A percentile compares a stretch with the other conserved stretches of the same genome.
Conservation (phyloP, 2,888 invertebrate genomes). For the Chirona hameri region DNA sequence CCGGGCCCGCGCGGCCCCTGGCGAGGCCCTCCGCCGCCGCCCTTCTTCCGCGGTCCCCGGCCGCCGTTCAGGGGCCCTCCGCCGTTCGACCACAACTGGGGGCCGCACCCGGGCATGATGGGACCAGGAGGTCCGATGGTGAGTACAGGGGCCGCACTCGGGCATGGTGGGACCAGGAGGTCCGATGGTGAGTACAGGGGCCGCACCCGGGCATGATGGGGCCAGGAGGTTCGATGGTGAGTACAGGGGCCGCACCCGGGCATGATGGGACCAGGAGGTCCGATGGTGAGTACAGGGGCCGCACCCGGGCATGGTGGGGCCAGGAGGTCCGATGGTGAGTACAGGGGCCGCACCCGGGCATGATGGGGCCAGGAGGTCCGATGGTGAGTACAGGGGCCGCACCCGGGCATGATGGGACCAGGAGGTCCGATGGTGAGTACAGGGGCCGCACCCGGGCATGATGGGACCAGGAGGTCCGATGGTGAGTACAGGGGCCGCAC, state of each 20-base stretch:
- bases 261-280: slow-evolving; percentile 52
- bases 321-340: slow-evolving; percentile 43
- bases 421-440: slow-evolving; percentile 42
- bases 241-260: slow-evolving; percentile 59
- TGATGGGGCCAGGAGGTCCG: slow-evolving; percentile 51
- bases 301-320: slow-evolving; percentile 57
- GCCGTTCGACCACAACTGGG: slow-evolving; percentile 67
- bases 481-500: slow-evolving; percentile 55
- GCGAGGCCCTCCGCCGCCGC: slow-evolving; percentile 35
- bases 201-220: slow-evolving; percentile 59
- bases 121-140: slow-evolving; percentile 48
- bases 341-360: slow-evolving; percentile 60
- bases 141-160: slow-evolving; percentile 26
- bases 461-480: slow-evolving; percentile 50
- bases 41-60: slow-evolving; percentile 44
- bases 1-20: slow-evolving; percentile 37
- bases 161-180: no score
- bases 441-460: slow-evolving; percentile 61
- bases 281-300: slow-evolving; percentile 53
- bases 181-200: no score
- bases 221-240: slow-evolving; percentile 45
- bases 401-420: slow-evolving; percentile 57
- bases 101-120: slow-evolving; percentile 58
- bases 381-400: slow-evolving; percentile 54
- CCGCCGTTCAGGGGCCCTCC: slow-evolving; percentile 54